Evolutionary conservation across 2,113 vertebrate species (phyloP).

Genomic region (Campylorhamphus procurvoides): DNA sequence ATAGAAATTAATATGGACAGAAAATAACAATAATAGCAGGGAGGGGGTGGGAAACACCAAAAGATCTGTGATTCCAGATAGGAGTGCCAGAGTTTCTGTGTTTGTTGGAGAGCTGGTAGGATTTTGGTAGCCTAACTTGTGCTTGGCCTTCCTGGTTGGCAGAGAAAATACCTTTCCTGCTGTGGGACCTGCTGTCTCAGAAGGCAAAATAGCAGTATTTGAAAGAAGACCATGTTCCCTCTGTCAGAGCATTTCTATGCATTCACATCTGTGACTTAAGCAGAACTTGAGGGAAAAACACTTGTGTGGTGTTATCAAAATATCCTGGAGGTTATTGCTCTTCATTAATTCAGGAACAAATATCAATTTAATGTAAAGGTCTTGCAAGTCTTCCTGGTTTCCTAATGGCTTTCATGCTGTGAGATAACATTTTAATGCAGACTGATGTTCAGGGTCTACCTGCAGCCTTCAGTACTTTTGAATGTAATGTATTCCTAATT

Average conservation of each 20-base stretch:
- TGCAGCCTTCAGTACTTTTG: background rate
- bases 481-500: background rate
- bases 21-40: background rate
- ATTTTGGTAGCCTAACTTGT: background rate
- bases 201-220: background rate
- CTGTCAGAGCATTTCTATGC: background rate
- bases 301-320: background rate
- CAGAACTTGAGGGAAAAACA: background rate
- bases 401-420: background rate
- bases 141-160: background rate
- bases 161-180: background rate
- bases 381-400: background rate
- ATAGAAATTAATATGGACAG: background rate
- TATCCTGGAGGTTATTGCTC: background rate
- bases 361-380: background rate
- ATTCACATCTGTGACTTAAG: background rate
- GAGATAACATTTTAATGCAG: background rate
- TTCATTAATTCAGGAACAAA: background rate
- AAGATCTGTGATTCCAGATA: background rate
- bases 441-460: background rate
- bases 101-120: background rate
- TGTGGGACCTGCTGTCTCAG: background rate
- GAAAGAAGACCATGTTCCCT: background rate
- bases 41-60: accelerated
- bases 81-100: background rate